Evolutionary conservation across 2,888 invertebrate species (phyloP), one percentile per base, ranked within the genome.

Genomic region (Augochlorella aurata): DNA sequence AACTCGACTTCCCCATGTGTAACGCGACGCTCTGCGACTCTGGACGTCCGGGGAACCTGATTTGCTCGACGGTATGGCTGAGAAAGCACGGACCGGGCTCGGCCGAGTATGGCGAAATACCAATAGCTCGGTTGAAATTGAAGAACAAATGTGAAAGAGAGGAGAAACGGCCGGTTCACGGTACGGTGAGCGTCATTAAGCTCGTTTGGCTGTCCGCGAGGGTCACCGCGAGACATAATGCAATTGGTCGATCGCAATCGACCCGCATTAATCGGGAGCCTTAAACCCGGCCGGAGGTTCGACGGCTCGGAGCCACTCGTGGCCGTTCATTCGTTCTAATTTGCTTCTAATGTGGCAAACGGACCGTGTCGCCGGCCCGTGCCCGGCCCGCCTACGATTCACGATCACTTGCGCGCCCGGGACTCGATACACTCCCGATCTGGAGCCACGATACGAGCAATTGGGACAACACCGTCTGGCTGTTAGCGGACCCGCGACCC

Each of bases 271-370:
- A 82, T 73, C 72, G 69, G 10, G 63, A 70, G 14, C 82, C 77
- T 77, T 81, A 76, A 76, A 81, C 72, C 81, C 2, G 76, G 65
- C 2, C 24, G 12, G 49, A 44, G 73, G 61, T 70, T 67, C 68
- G 71, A 75, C 74, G 81, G 58, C 7, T 66, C 73, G 81, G 69
- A 75, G 67, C 77, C 80, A 69, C 80, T 78, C 69, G 83, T 66
- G 85, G 63, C 68, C 85, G 82, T 76, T 82, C 82, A 77, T 68
- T 81, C 85, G 87, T 87, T 81, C 82, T 88, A 87, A 88, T 88
- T 84, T 82, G 86, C 86, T 79, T 83, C 82, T 80, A 83, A 77
- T 69, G 74, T 73, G 78, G 63, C 71, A 78, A 80, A 81, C 79
- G 77, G 74, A 81, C 73, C 82, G 82, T 82, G 63, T 76, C 83